Evolutionary conservation across 2,888 invertebrate species (phyloP).

Genomic region (Idaea dimidiata): DNA sequence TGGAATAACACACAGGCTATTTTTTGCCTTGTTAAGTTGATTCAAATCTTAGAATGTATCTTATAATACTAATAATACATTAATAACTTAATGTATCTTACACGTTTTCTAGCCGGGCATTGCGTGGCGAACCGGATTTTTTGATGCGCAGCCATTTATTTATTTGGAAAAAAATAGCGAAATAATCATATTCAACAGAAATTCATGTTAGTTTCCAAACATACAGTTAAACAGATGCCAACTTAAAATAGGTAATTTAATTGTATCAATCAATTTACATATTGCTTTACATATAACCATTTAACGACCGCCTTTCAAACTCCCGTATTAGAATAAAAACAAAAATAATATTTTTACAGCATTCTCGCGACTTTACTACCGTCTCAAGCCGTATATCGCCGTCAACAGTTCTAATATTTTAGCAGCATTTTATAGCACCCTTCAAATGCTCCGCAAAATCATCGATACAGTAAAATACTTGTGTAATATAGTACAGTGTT

Average conservation of each 20-base stretch:
- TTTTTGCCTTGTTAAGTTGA: no score
- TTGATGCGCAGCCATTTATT: no score
- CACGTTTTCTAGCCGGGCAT: no score
- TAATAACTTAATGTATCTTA: no score
- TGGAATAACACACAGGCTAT: no score
- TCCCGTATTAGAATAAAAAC: neutral
- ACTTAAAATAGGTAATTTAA: neutral
- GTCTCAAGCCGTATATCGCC: constrained; percentile 1
- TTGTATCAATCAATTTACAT: neutral
- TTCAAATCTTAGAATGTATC: no score
- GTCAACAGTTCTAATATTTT: constrained; percentile 17
- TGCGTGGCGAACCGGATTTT: no score
- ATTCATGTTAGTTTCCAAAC: neutral
- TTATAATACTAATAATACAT: no score
- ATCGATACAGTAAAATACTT: constrained; percentile 59
- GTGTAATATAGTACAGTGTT: neutral
- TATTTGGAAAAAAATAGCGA: no score
- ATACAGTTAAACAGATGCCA: neutral
- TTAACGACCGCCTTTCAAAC: neutral
- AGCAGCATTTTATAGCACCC: constrained; percentile 30
- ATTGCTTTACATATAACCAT: neutral
- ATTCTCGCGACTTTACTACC: neutral
- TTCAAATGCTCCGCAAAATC: constrained; percentile 50
- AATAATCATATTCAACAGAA: neutral
- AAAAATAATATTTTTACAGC: neutral